Evolutionary conservation across 2,113 vertebrate genomes (phyloP).

Genomic region (Rhinolophus ferrumequinum): DNA sequence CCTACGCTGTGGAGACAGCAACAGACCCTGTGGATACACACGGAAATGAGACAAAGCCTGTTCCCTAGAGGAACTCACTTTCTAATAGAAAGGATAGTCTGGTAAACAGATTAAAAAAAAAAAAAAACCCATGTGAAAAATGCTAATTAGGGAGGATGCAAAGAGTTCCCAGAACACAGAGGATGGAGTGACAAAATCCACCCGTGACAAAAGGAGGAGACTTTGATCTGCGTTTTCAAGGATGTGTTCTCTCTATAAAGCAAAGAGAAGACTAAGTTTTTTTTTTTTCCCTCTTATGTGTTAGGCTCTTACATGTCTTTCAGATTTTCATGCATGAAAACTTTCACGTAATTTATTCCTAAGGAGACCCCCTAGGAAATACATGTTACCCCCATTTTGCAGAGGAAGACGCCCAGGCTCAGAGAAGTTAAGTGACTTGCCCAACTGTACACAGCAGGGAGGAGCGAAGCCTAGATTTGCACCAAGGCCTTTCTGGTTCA

Average conservation of each 20-base stretch:
- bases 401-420: background rate
- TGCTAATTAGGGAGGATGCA: constrained; percentile 26
- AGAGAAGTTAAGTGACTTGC: background rate
- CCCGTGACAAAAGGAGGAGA: background rate
- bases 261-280: background rate
- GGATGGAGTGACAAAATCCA: background rate
- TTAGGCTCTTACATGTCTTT: background rate
- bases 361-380: background rate
- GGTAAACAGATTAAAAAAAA: background rate
- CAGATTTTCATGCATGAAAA: background rate
- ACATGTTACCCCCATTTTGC: background rate
- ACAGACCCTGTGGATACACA: background rate
- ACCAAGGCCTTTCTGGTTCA: background rate
- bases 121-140: background rate
- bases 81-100: constrained; percentile 2
- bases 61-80: background rate
- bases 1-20: too few species aligned
- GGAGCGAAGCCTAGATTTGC: background rate
- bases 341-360: constrained; percentile 1
- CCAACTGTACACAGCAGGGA: background rate
- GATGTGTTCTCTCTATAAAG: background rate
- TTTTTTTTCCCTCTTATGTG: background rate
- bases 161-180: background rate
- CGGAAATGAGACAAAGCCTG: background rate
- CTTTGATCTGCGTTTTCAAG: background rate